These are phyloP conservation scores for Ruditapes philippinarum DNA, from an alignment of 1,140 invertebrate species.

Conservation along the genomic window DNA sequence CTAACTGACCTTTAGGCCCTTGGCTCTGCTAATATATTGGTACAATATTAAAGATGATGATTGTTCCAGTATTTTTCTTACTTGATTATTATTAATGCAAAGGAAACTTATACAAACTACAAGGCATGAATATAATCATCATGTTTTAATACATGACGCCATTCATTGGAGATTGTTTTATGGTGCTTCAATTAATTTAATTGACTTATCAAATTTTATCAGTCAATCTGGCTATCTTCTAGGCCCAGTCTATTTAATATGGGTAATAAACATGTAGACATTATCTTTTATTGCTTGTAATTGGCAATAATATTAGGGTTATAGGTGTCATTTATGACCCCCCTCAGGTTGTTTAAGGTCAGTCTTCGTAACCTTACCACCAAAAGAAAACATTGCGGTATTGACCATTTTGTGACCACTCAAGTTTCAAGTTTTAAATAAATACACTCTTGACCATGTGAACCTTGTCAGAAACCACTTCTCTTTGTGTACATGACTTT, in stretches of 20 bases:
- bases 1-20: too few species aligned
- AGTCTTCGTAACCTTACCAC: background rate
- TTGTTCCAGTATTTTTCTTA: too few species aligned
- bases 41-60: too few species aligned
- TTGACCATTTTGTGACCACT: background rate
- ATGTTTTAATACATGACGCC: too few species aligned
- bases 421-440: background rate
- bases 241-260: background rate
- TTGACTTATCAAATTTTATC: background rate
- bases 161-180: too few species aligned
- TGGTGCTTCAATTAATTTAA: background rate
- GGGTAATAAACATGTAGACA: conserved; percentile 28
- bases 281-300: conserved; percentile 24
- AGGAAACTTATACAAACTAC: too few species aligned
- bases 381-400: background rate
- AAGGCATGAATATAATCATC: too few species aligned
- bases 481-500: too few species aligned
- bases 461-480: too few species aligned
- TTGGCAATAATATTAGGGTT: conserved; percentile 21
- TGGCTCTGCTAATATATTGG: too few species aligned
- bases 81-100: too few species aligned
- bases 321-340: conserved; percentile 24
- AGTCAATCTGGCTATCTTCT: background rate
- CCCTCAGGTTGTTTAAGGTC: conserved; percentile 6
- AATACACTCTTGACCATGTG: background rate